Evolutionary conservation across 1,140 invertebrate species (phyloP).

Genomic region (Drosophila chauvacae): DNA sequence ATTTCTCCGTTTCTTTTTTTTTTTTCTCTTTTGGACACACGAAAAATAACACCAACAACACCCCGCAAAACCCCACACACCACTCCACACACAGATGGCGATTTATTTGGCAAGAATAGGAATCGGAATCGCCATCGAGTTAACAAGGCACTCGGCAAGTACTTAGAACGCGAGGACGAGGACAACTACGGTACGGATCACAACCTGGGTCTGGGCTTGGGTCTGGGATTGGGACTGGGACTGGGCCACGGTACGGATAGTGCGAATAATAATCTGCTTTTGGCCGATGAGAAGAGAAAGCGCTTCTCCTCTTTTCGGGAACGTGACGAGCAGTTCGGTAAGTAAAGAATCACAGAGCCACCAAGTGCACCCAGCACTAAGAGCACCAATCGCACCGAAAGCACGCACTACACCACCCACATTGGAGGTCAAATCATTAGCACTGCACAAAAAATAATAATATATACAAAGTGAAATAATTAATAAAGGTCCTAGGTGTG

Average conservation of each 20-base stretch:
- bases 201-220: slow-evolving; percentile 60
- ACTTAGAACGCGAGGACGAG: slow-evolving; percentile 78
- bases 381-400: slow-evolving; percentile 1
- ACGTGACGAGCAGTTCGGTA: slow-evolving; percentile 78
- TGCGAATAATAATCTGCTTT: slow-evolving; percentile 60
- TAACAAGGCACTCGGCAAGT: slow-evolving; percentile 82
- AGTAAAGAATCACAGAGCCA: slow-evolving; percentile 46
- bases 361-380: slow-evolving; percentile 1
- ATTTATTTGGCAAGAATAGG: slow-evolving; percentile 74
- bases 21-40: slow-evolving; percentile 14
- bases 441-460: slow-evolving; percentile 3
- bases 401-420: slow-evolving; percentile 14
- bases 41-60: neutral
- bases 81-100: slow-evolving; percentile 57
- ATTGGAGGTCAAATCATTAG: slow-evolving; percentile 19
- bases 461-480: neutral
- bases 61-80: slow-evolving; percentile 6
- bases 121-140: slow-evolving; percentile 78
- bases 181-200: slow-evolving; percentile 66
- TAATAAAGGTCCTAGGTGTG: too few relatives aligned
- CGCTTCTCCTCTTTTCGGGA: slow-evolving; percentile 77
- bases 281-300: slow-evolving; percentile 70
- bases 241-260: slow-evolving; percentile 15
- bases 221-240: slow-evolving; percentile 63
- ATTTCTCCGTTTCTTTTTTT: slow-evolving; percentile 25